These are phyloP conservation scores for Ploceus nigricollis DNA, from an alignment of 2,113 vertebrate species.

Conservation along the genomic window DNA sequence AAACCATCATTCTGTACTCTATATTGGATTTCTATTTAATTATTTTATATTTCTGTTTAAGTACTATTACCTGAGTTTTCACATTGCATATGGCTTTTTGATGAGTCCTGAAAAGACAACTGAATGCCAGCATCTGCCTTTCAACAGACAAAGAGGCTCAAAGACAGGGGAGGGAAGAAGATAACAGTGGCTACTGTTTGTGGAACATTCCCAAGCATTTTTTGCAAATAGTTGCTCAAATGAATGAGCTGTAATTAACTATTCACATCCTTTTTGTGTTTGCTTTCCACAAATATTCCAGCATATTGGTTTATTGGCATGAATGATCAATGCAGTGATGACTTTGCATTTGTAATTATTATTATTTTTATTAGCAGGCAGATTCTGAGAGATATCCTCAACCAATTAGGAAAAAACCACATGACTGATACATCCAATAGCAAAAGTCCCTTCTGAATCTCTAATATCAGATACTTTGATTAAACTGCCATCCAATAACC, in stretches of 20 bases:
- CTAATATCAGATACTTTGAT: background rate
- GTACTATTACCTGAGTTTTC: background rate
- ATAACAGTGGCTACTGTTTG: background rate
- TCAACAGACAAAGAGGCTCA: background rate
- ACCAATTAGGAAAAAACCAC: background rate
- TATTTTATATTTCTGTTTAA: background rate
- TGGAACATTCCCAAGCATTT: constrained; percentile 24
- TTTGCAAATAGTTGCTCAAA: constrained; percentile 30
- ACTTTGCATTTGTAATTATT: constrained; percentile 50
- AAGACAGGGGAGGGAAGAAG: background rate
- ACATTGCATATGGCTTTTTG: background rate
- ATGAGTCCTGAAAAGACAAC: background rate
- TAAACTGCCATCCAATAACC: constrained; percentile 19
- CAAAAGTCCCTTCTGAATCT: background rate
- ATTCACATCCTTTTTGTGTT: constrained; percentile 52
- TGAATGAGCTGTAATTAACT: constrained; percentile 64
- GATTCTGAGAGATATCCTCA: background rate
- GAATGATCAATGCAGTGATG: constrained; percentile 4
- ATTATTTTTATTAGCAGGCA: constrained; percentile 49
- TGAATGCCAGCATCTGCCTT: background rate
- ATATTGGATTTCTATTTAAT: background rate
- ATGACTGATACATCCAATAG: background rate
- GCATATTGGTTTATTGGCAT: constrained; percentile 52
- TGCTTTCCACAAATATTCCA: constrained; percentile 53
- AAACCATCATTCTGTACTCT: background rate